Percentiles rank a stretch among this genome's conserved stretches.
These are phyloP conservation scores for Hylomyscus alleni DNA, from an alignment of 2,797 vertebrate genomes.

Conservation along the genomic window DNA sequence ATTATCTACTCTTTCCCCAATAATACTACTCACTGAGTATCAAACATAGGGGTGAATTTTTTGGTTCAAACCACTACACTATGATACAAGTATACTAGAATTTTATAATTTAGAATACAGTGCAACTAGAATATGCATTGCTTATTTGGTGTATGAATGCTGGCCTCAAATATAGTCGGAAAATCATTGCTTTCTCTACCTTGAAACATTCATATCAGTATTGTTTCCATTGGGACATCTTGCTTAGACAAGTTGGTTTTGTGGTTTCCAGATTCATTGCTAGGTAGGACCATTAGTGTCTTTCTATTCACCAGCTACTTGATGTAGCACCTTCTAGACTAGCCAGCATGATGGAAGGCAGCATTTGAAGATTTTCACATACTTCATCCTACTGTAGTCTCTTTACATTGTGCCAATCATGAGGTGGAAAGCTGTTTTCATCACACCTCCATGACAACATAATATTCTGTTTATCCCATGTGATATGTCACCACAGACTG, in stretches of 20 bases:
- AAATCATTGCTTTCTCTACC: not conserved
- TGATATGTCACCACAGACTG: not conserved
- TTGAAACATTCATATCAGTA: not conserved
- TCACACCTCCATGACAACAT: not conserved
- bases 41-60: fast-evolving
- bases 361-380: not conserved
- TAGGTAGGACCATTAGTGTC: not conserved
- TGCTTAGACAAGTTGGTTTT: not conserved
- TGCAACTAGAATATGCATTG: not conserved
- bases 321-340: not conserved
- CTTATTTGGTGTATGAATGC: not conserved
- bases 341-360: not conserved
- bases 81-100: not conserved
- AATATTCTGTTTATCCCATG: not conserved
- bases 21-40: not conserved
- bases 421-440: not conserved
- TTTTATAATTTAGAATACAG: not conserved
- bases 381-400: not conserved
- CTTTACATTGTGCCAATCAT: not conserved
- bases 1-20: not conserved
- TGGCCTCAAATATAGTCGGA: not conserved
- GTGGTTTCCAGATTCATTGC: not conserved
- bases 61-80: not conserved
- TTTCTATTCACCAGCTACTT: not conserved
- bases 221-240: not conserved